These are phyloP conservation scores for Enteromius afrohamiltoni DNA, from an alignment of 2,797 vertebrate genomes.

Conservation along the genomic window DNA sequence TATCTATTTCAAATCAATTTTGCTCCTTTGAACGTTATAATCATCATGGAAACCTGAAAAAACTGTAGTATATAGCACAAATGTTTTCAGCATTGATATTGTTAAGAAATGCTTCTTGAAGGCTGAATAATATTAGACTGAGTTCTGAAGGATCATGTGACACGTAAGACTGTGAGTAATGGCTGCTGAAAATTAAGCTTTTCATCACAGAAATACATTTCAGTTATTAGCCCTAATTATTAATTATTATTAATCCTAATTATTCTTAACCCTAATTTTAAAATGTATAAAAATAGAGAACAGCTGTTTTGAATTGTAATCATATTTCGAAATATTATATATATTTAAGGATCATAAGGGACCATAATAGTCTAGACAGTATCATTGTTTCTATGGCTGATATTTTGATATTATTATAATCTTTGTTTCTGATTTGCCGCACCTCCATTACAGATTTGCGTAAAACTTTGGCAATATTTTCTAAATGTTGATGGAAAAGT, in stretches of 20 bases:
- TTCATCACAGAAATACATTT: neutral
- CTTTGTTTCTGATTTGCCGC: too few relatives aligned
- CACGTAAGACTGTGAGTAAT: neutral
- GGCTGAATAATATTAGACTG: neutral
- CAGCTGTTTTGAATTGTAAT: neutral
- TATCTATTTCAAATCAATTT: neutral
- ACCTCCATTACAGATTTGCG: too few relatives aligned
- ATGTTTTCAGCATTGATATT: neutral
- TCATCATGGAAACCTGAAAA: neutral
- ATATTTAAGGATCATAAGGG: neutral
- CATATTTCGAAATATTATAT: too few relatives aligned
- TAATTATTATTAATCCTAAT: too few relatives aligned
- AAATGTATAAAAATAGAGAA: neutral
- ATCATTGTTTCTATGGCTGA: neutral
- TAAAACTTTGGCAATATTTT: too few relatives aligned
- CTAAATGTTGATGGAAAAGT: too few relatives aligned
- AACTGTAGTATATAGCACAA: neutral
- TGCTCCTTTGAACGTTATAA: neutral
- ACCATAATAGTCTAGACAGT: neutral
- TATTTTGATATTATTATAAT: neutral
- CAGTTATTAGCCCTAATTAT: too few relatives aligned
- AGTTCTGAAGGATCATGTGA: neutral
- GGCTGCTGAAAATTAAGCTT: neutral
- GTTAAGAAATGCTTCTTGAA: neutral
- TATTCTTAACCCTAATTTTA: neutral